Percentiles rank a stretch among this genome's conserved stretches.
Conservation (phyloP, 1,140 invertebrate genomes). For the Anastatus disparis region DNA sequence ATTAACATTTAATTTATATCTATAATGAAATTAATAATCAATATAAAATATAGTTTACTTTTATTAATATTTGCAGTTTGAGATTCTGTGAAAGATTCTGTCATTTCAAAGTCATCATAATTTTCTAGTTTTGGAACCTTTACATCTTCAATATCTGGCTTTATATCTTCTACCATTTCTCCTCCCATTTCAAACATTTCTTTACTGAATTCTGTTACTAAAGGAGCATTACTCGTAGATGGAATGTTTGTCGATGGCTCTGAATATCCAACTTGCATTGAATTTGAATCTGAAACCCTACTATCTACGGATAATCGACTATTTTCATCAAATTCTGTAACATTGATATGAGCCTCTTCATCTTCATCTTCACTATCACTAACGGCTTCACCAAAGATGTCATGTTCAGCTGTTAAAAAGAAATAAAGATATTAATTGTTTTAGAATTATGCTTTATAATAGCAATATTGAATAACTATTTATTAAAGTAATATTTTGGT, state of each 20-base stretch:
- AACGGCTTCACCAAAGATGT: conserved; percentile 89
- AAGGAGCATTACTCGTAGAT: conserved; percentile 52
- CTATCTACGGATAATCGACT: conserved; percentile 81
- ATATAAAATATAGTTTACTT: conserved; percentile 47
- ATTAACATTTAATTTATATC: neutral
- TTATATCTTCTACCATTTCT: conserved; percentile 49
- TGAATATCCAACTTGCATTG: conserved; percentile 70
- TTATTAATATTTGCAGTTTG: conserved; percentile 51
- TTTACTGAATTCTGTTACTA: conserved; percentile 69
- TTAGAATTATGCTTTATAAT: neutral
- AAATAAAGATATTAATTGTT: neutral
- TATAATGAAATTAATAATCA: neutral
- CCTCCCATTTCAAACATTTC: conserved; percentile 68
- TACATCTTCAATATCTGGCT: conserved; percentile 43
- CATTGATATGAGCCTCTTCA: conserved; percentile 77
- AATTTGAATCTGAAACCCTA: conserved; percentile 79
- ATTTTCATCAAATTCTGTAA: conserved; percentile 82
- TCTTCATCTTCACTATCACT: conserved; percentile 83
- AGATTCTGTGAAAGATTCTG: conserved; percentile 54
- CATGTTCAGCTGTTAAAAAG: conserved; percentile 72
- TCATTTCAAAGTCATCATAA: conserved; percentile 56
- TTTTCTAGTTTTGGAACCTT: conserved; percentile 60
- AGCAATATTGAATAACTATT: conserved; percentile 20
- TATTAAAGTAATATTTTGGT: conserved; percentile 8
- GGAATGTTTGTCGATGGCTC: conserved; percentile 57